Base-by-base conservation (phyloP, 2,888 invertebrate species). In the Altica lythri region DNA sequence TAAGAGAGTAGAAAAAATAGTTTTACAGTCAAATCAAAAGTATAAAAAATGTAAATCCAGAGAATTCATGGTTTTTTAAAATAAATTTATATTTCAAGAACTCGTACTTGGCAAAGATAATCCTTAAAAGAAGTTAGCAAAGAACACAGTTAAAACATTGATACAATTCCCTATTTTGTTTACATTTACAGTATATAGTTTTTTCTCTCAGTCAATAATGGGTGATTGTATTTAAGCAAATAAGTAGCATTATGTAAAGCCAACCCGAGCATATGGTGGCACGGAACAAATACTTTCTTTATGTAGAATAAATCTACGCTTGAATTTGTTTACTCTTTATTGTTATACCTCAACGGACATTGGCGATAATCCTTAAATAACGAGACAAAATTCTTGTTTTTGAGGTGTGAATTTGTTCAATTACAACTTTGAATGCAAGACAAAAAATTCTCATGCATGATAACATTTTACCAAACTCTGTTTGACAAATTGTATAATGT, bases 351-450 rank as follows among this genome's bases (percentile, higher is more conserved):
- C 40, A 40, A 40, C 40, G 40, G 40, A 40, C 40, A 22, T 22
- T 8, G 25, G 40, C 25, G 40, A 40, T 40, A 40, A 40, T 40
- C 40, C 40, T 40, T 5, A 22, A 40, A 40, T 40, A 40, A 40
- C 12, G 40, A 40, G 40, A 19, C 1, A 9, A 18, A 12, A 13
- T 40, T 25, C 40, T 25, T 19, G 12, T 40, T 40, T 40, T 40
- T 14, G 22, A 25, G 40, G 25, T 40, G 40, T 40, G 40, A 40
- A 40, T 40, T 40, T n/a, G 10, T n/a, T 4, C 40, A 40, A 40
- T 40, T 40, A 40, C n/a, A 6, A 25, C 6, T 25, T 25, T 5
- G 8, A 25, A 8, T 25, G 5, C 29, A 9, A 3, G n/a, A 4
- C 10, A 2, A 4, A 29, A n/a, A 2, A 25, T 8, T 8, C 8